Evolutionary conservation across 2,888 invertebrate genomes (phyloP), one percentile per base, ranked within the genome.

Genomic region (Orchestes rusci): DNA sequence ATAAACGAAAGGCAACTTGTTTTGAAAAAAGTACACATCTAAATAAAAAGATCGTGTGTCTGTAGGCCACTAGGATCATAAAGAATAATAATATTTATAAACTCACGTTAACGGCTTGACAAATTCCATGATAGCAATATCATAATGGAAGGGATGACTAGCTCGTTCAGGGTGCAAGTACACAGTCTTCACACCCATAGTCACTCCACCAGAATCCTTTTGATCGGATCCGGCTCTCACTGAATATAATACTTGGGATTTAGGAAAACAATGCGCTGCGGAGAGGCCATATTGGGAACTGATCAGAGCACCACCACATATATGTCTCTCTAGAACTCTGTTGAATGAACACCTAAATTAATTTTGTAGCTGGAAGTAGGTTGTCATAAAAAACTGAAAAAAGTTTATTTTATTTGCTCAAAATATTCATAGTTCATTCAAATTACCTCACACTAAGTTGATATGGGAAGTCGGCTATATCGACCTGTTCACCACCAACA

Each of bases 261-360:
- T 15, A n/a, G 23, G n/a, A 18, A 57, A 42, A 39, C 58, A 58
- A 29, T 58, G 58, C 12, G 56, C 53, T 10, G 55, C 58, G 10
- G 56, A 47, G 13, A 58, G 39, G 12, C 47, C 56, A 5, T 20
- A 40, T 8, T 43, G 39, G 10, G 43, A 19, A 29, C 43, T 49
- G 30, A 58, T 46, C 13, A 58, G 23, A 10, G 45, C 50, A 18
- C 53, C 58, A 2, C 58, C 58, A 27, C 58, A 58, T 16, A 56
- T 52, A 3, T 33, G 50, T 8, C 12, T 12, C 1, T 29, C 47
- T 7, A n/a, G n/a, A n/a, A n/a, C n/a, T n/a, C n/a, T n/a, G n/a
- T n/a, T n/a, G n/a, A n/a, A n/a, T n/a, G n/a, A n/a, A n/a, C n/a
- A n/a, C n/a, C n/a, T n/a, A n/a, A n/a, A n/a, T n/a, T n/a, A n/a